These are phyloP conservation scores for Anser cygnoides DNA, from an alignment of 2,113 vertebrate species.

Conservation along the genomic window DNA sequence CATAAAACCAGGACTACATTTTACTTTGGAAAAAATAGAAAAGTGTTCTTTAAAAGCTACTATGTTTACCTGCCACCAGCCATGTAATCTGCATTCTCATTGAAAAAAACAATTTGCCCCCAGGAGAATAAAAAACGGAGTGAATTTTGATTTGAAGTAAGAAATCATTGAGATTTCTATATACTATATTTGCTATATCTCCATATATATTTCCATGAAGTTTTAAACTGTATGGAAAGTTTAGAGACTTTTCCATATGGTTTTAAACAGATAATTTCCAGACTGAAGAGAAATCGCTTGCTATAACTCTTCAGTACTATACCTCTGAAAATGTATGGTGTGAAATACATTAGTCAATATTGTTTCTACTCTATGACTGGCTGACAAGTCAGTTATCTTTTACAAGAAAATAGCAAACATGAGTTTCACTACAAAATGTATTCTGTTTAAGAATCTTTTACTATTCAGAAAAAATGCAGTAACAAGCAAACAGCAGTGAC, in stretches of 20 bases:
- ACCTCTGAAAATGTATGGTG: background rate
- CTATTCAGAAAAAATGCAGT: background rate
- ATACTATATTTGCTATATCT: background rate
- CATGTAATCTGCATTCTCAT: background rate
- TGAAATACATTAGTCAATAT: background rate
- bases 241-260: background rate
- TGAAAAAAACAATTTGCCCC: too few relatives aligned
- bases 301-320: background rate
- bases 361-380: background rate
- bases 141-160: background rate
- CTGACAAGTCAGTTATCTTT: background rate
- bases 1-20: background rate
- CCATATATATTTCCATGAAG: too few relatives aligned
- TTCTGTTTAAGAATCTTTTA: background rate
- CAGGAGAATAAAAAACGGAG: background rate
- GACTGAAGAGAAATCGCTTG: background rate
- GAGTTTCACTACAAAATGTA: background rate
- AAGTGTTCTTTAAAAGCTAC: background rate
- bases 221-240: too few relatives aligned
- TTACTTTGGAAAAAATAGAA: background rate
- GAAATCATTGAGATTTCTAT: background rate
- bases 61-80: background rate
- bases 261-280: background rate
- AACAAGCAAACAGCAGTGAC: background rate
- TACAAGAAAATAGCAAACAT: background rate